These are phyloP conservation scores for Nicator chloris DNA, from an alignment of 2,113 vertebrate species.

Conservation along the genomic window DNA sequence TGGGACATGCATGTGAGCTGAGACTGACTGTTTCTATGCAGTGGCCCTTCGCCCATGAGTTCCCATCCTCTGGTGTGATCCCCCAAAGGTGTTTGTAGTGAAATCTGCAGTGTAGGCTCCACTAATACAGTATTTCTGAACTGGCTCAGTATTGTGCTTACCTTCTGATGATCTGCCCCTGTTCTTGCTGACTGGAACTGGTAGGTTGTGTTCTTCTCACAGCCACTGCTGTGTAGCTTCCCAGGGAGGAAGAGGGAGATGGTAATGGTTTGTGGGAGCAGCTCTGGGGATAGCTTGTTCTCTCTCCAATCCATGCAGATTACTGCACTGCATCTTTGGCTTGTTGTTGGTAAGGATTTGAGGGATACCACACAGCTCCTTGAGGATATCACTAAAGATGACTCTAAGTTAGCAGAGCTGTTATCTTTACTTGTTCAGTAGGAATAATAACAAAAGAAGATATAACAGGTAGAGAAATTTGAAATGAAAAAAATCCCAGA, in stretches of 20 bases:
- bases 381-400: background rate
- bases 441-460: background rate
- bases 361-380: background rate
- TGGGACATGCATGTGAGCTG: background rate
- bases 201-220: background rate
- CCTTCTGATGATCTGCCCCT: background rate
- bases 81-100: background rate
- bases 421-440: background rate
- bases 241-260: background rate
- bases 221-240: background rate
- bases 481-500: background rate
- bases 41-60: background rate
- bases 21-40: background rate
- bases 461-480: background rate
- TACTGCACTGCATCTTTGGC: background rate
- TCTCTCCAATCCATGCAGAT: background rate
- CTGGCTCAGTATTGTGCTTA: background rate
- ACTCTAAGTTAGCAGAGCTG: background rate
- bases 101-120: background rate
- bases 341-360: background rate
- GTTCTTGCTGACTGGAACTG: background rate
- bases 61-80: background rate
- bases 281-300: background rate
- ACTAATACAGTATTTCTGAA: background rate
- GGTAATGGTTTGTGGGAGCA: background rate